Percentiles rank a stretch among this genome's conserved stretches.
phyloP scores from a whole-genome alignment of 2,113 vertebrate species.

The Plectropomus leopardus region DNA sequence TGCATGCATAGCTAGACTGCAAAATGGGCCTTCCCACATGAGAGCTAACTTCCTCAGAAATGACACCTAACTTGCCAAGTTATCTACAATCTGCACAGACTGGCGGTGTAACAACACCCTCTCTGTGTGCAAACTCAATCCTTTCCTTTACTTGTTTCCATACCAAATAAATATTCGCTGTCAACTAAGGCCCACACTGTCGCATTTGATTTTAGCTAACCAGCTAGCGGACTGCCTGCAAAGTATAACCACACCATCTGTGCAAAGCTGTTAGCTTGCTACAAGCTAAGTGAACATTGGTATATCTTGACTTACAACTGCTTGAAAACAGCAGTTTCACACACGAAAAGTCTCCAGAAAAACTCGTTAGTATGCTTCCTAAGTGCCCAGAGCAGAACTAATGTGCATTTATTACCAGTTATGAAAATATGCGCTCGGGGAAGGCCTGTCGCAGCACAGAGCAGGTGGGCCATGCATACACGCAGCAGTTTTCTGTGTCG shows the following conservation, averaged over 20 bases:
- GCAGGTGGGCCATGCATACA: constrained; percentile 82
- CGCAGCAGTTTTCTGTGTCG: constrained; percentile 75
- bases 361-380: neutral
- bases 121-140: neutral
- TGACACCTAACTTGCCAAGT: constrained; percentile 7
- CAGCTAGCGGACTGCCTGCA: constrained; percentile 59
- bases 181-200: constrained; percentile 55
- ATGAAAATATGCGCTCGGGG: constrained; percentile 46
- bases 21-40: constrained; percentile 67
- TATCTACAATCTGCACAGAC: neutral
- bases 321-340: neutral
- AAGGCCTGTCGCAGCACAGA: constrained; percentile 76
- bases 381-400: neutral
- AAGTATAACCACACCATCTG: constrained; percentile 70
- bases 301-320: neutral
- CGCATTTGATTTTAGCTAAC: constrained; percentile 58
- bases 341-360: neutral
- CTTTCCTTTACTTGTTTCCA: neutral
- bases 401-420: neutral
- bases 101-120: neutral
- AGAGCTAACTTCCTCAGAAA: constrained; percentile 48
- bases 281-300: constrained; percentile 30
- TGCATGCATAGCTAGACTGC: constrained; percentile 36
- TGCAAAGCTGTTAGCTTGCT: constrained; percentile 60
- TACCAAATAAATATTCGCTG: neutral